These are phyloP conservation scores for Tribolium madens DNA, from an alignment of 1,140 invertebrate species.

Conservation along the genomic window DNA sequence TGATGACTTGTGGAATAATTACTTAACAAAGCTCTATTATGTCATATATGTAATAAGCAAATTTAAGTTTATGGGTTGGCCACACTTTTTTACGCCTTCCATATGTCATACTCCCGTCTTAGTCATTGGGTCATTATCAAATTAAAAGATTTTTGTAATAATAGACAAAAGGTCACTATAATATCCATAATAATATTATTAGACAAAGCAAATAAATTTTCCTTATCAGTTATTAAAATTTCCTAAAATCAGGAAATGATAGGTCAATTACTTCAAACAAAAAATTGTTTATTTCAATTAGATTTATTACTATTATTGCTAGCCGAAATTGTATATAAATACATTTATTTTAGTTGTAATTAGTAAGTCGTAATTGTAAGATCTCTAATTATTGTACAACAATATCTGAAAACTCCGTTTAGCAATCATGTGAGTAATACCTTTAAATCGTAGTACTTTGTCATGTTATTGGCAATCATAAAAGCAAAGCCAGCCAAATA, in stretches of 20 bases:
- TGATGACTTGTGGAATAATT: background rate
- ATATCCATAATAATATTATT: background rate
- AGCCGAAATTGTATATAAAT: background rate
- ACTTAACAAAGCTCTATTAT: background rate
- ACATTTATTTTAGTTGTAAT: background rate
- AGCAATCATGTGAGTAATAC: conserved; percentile 14
- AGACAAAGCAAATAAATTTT: background rate
- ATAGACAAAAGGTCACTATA: background rate
- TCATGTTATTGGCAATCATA: conserved; percentile 24
- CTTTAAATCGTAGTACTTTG: background rate
- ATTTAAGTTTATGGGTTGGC: conserved; percentile 16
- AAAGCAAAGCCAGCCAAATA: conserved; percentile 15
- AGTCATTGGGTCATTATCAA: conserved; percentile 7
- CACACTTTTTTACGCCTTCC: conserved; percentile 20
- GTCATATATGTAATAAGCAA: background rate
- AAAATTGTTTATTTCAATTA: background rate
- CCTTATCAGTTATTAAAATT: background rate
- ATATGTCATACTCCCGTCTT: background rate
- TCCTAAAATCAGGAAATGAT: background rate
- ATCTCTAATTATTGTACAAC: background rate
- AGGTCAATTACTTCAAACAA: background rate
- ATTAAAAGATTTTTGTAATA: background rate
- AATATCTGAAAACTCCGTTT: conserved; percentile 18
- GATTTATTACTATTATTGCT: background rate
- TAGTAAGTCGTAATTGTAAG: background rate